Evolutionary conservation across 2,888 invertebrate genomes (phyloP), one percentile per base, ranked within the genome.

Genomic region (Argynnis bischoffii): DNA sequence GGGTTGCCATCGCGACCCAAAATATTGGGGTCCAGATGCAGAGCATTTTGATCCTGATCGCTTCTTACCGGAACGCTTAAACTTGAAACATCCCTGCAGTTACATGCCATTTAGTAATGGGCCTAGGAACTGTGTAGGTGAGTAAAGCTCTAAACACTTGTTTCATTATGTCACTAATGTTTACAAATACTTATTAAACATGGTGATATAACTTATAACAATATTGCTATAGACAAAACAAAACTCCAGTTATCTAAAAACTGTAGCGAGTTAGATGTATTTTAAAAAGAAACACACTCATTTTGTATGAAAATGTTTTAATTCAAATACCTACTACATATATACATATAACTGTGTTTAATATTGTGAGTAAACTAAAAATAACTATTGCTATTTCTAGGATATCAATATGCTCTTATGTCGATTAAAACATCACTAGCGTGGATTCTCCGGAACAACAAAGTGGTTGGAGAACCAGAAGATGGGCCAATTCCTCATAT

Each of bases 1-100:
- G 85, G 89, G 89, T n/a, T 78, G 81, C 6, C 95, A 95, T 74
- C 81, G 94, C 18, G 93, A 95, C 75, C 90, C 93, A 14, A 86
- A 90, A 69, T 90, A 93, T 76, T 95, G 94, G 93, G 94, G 94
- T 73, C 93, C 94, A 0, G 89, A 95, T 65, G 94, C 94, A 0
- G 93, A 94, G 21, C 85, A 86, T 54, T 95, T 95, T 75, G 93
- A 95, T 76, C 95, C 95, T 0, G 94, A 95, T 73, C 81, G 95
- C 66, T 95, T 95, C 78, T 77, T 93, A 53, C 93, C 94, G 0
- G 94, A 95, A 75, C 81, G 91, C 69, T 84, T 83, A 15, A 84
- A 88, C 6, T 75, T 85, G 54, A 74, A 82, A 13, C 82, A 91
- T 67, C 71, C 90, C 6, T 93, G 90, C 76, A 84, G 88, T 67